phyloP scores from a whole-genome alignment of 2,888 invertebrate genomes.

The Scaptomyza flava region DNA sequence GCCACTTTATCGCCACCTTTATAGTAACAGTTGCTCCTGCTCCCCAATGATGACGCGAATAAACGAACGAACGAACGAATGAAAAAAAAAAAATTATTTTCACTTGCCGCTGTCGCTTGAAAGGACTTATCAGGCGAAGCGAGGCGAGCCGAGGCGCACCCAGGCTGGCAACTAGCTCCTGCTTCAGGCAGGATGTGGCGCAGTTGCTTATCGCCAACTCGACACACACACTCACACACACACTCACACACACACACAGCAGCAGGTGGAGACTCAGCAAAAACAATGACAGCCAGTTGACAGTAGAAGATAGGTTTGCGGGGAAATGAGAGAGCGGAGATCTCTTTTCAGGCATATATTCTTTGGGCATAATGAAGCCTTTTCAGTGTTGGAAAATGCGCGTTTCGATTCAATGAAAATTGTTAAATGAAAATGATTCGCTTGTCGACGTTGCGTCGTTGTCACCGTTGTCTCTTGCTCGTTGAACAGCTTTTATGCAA shows the following conservation, averaged over 20 bases:
- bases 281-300: conserved; percentile 76
- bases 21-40: conserved; percentile 32
- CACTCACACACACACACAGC: no score
- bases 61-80: conserved; percentile 9
- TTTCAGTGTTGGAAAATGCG: conserved; percentile 74
- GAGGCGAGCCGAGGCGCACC: conserved; percentile 55
- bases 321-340: neutral
- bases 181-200: conserved; percentile 54
- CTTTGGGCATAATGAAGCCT: conserved; percentile 64
- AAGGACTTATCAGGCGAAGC: conserved; percentile 55
- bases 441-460: conserved; percentile 30
- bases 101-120: conserved; percentile 68
- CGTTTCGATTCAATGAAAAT: conserved; percentile 71
- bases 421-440: conserved; percentile 77
- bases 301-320: conserved; percentile 39
- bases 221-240: conserved; percentile 43
- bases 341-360: conserved; percentile 9
- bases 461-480: conserved; percentile 23
- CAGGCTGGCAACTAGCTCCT: conserved; percentile 27
- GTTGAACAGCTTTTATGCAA: conserved; percentile 51
- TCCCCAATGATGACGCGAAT: conserved; percentile 52
- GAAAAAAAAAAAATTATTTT: conserved; percentile 53
- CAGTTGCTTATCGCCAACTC: conserved; percentile 67
- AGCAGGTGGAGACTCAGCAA: conserved; percentile 39
- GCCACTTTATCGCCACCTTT: neutral